Percentiles rank a stretch among this genome's conserved stretches.
Conservation (phyloP, 2,888 invertebrate species). For the Periphyllus acericola region DNA sequence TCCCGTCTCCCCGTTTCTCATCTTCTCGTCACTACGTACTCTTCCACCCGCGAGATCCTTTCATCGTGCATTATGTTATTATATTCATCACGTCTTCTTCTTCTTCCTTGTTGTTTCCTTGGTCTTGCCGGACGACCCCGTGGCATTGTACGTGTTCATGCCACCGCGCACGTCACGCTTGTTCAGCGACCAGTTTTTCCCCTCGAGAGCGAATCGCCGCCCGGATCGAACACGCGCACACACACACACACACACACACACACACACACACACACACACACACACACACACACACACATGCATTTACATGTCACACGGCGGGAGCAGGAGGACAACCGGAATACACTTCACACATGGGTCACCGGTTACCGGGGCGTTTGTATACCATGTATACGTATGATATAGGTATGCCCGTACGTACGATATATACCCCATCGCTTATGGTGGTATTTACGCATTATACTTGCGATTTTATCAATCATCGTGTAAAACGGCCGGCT, state of each 20-base stretch:
- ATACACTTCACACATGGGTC: slow-evolving; percentile 8
- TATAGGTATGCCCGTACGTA: background rate
- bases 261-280: background rate
- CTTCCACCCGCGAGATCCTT: background rate
- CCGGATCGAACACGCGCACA: background rate
- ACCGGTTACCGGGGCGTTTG: slow-evolving; percentile 9
- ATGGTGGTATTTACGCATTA: too few species aligned
- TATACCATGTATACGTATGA: too few species aligned
- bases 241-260: background rate
- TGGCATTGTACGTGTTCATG: slow-evolving; percentile 26
- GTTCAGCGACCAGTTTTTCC: background rate
- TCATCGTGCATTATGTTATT: background rate
- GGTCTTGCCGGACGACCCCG: background rate
- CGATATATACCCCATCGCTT: background rate
- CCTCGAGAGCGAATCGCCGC: background rate
- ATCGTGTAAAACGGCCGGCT: slow-evolving; percentile 18
- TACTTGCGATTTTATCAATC: slow-evolving; percentile 33
- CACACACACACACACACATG: background rate
- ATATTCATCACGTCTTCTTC: background rate
- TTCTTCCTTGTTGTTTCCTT: background rate
- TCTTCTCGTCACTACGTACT: background rate
- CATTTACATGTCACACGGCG: background rate
- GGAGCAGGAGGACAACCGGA: background rate
- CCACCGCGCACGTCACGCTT: slow-evolving; percentile 15
- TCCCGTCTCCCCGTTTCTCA: background rate